Base-by-base conservation (phyloP, 92 coral and sea anemone species). In the Micromussa lordhowensis region DNA sequence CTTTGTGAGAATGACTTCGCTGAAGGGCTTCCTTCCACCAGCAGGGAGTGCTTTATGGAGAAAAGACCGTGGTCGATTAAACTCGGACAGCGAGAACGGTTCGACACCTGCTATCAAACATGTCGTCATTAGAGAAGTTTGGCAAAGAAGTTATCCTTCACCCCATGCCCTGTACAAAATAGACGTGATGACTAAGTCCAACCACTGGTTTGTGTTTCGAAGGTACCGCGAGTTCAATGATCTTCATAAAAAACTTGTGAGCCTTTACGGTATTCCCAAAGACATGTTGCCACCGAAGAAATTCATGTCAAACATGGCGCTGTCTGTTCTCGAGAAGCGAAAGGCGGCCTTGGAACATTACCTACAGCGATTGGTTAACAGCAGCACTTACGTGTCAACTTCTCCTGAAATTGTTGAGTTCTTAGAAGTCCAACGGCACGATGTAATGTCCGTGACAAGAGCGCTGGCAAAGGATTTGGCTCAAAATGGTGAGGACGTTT, bases 281-380 rank as follows among this genome's bases (percentile, higher is more conserved):
- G 99, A 97, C 79, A 97, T 97, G 99, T 78, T 97, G 7, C 99
- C 99, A 17, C 94, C 98, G 22, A 97, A 97, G 90, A 97, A 96
- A 36, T 59, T 95, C 8, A 91, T 96, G 36, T 90, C 99, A 0
- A 96, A 90, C 55, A 89, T 97, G 96, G 92, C 97, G 38, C 80
- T 97, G 34, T 71, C 70, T 4, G 95, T 94, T 81, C 86, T 97
- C 30, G 99, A 97, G 61, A 93, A 85, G 68, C 94, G 99, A 68
- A 91, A 97, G 34, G 96, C 95, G 15, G 98, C 98, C 0, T 75
- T 97, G 36, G 99, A 97, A 78, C 99, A 97, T 78, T 97, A 97
- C 79, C 93, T 97, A 1, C 99, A 97, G 79, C 94, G 98, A 57
- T 93, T 97, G 24, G 98, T 97, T 19, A 97, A 97, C 94, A 96